Evolutionary conservation across 2,888 invertebrate species (phyloP), one percentile per base, ranked within the genome.

Genomic region (Tetheella fluctuosa): DNA sequence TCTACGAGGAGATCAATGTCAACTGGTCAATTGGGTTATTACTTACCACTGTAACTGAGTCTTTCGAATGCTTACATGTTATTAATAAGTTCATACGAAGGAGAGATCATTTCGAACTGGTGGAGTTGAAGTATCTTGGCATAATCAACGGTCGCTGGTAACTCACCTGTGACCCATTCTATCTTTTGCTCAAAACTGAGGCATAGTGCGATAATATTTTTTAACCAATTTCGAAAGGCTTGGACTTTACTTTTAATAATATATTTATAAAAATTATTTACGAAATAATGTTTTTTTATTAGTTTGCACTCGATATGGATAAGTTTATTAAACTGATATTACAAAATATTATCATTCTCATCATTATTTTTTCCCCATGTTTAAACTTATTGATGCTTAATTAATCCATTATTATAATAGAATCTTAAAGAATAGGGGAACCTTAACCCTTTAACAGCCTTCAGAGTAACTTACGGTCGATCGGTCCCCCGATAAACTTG

Each of bases 401-500:
- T 13, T 37, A 37, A 42, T 42, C 6, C 39, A n/a, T 42, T 13
- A 37, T 37, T 42, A 42, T 3, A 42, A 42, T 42, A 42, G 39
- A 17, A 59, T 37, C 20, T 55, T 25, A 13, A 15, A 17, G 25
- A 8, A 52, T 53, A 57, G 15, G 39, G 37, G 37, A 13, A 6
- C 4, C 37, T 53, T 65, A 28, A 59, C 63, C 63, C 60, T 64
- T 37, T 66, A 56, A 52, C 53, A n/a, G n/a, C n/a, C n/a, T n/a
- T n/a, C n/a, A n/a, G n/a, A n/a, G n/a, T n/a, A n/a, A n/a, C n/a
- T n/a, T n/a, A n/a, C 64, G 59, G 59, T 58, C 62, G 76, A 74
- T 77, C 71, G 70, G 69, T 64, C 59, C 52, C 17, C 17, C 57
- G 77, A 78, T 77, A 73, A 64, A 30, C 54, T 65, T 67, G 69